Evolutionary conservation across 1,140 invertebrate genomes (phyloP).

Genomic region (Dendroctonus ponderosae): DNA sequence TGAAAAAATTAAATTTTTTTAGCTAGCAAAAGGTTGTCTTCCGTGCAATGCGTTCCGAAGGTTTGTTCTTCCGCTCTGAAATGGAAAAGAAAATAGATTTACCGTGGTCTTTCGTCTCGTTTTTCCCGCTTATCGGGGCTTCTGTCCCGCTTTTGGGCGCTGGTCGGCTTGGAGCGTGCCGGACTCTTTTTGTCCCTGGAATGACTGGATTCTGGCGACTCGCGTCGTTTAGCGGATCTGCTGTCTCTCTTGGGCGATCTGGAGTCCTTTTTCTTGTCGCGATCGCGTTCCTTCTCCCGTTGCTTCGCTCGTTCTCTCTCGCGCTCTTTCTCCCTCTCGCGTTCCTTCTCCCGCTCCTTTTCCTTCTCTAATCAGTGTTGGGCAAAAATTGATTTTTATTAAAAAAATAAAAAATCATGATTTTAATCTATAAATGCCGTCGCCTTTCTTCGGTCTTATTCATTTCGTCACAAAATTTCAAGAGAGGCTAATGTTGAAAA

Average conservation of each 20-base stretch:
- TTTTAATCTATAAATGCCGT: too few relatives aligned
- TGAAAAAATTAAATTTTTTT: background rate
- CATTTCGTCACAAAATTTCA: too few relatives aligned
- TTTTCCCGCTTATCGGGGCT: slow-evolving; percentile 44
- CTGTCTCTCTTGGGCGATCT: slow-evolving; percentile 46
- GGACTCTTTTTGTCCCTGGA: slow-evolving; percentile 46
- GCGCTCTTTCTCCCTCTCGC: slow-evolving; percentile 44
- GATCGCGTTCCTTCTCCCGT: slow-evolving; percentile 45
- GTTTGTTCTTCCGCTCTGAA: background rate
- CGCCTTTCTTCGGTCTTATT: too few relatives aligned
- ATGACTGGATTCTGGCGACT: slow-evolving; percentile 48
- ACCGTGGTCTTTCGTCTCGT: slow-evolving; percentile 43
- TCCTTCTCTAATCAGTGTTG: slow-evolving; percentile 44
- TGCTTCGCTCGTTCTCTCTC: slow-evolving; percentile 47
- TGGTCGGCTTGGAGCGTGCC: slow-evolving; percentile 38
- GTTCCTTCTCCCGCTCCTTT: slow-evolving; percentile 46
- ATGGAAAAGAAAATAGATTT: background rate
- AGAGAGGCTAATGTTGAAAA: too few relatives aligned
- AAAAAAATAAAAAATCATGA: background rate
- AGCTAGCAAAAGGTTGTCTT: too few relatives aligned
- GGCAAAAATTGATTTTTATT: slow-evolving; percentile 44
- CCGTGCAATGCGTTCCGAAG: background rate
- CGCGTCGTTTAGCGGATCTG: slow-evolving; percentile 40
- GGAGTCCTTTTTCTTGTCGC: slow-evolving; percentile 42
- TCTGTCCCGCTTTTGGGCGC: slow-evolving; percentile 37